Base-by-base conservation (phyloP, 2,113 vertebrate genomes). In the Daphoenositta chrysoptera region DNA sequence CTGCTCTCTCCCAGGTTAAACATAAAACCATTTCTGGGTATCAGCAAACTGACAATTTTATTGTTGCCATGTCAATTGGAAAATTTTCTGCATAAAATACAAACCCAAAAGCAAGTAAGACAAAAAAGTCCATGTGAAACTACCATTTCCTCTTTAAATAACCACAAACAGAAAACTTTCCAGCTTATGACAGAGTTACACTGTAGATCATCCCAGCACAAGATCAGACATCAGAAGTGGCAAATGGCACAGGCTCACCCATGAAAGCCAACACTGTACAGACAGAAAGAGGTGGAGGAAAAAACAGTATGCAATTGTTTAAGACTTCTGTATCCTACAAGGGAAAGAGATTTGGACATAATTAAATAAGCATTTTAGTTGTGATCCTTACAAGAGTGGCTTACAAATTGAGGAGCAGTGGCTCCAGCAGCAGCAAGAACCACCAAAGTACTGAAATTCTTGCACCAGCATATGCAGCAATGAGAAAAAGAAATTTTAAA, bases 81-180 rank as follows among this genome's bases (percentile, higher is more conserved):
- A 94, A 95, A 58, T 51, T 72, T 85, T 94, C 93, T 90, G 70
- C 60, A 39, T 76, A 83, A 91, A 91, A 87, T 80, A 94, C 48
- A 96, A 88, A 87, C 26, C 15, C 24, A 70, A 94, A 80, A 92
- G 45, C 83, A 94, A 88, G 19, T 27, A 68, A 60, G 61, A 87
- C 77, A 84, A 60, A 93, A 66, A 89, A 37, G 54, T 65, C 71
- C 24, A 44, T 4, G 26, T 89, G 72, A 87, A 94, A 68, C 86
- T 84, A 80, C 37, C 26, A 18, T 82, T 94, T 95, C 83, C 69
- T 91, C 83, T 94, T 93, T 60, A 93, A 94, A 78, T 61, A 92
- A 91, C 63, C 28, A 64, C 61, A 50, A 88, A 83, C 66, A 90
- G 82, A 91, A 89, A 84, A 78, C 44, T 82, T 94, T 68, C 56